These are phyloP conservation scores for Aegithalos caudatus DNA, from an alignment of 2,113 vertebrate genomes.

Conservation along the genomic window DNA sequence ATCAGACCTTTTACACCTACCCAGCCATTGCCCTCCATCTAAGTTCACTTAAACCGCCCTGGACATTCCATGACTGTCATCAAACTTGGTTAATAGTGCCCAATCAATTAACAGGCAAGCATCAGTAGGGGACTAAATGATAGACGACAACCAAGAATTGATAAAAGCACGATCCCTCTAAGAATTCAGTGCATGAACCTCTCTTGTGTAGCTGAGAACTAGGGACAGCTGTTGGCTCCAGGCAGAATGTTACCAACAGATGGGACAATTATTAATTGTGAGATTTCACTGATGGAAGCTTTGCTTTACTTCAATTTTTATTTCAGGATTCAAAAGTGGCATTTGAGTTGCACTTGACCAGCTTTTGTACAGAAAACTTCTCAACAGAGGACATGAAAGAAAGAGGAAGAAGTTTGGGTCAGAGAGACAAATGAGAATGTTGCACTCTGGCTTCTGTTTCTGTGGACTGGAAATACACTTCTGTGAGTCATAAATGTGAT, in stretches of 20 bases:
- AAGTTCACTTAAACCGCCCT: not conserved
- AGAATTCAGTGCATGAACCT: not conserved
- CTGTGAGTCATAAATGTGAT: not conserved
- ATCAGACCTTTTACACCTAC: not conserved
- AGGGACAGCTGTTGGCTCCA: slow-evolving; percentile 32
- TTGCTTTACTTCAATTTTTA: not conserved
- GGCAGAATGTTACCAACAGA: slow-evolving; percentile 33
- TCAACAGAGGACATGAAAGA: not conserved
- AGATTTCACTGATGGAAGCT: not conserved
- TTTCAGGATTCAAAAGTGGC: not conserved
- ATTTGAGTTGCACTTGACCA: accelerated
- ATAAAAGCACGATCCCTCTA: not conserved
- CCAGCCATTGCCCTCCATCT: not conserved
- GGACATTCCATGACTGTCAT: not conserved
- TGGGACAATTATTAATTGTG: slow-evolving; percentile 2
- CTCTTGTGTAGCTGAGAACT: not conserved
- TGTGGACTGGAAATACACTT: not conserved
- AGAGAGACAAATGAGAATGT: not conserved
- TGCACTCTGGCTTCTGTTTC: not conserved
- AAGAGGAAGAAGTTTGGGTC: not conserved
- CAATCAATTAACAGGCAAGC: not conserved
- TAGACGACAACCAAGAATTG: not conserved
- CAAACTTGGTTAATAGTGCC: not conserved
- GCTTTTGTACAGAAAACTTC: not conserved
- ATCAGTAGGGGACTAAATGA: not conserved